Evolutionary conservation across 2,888 invertebrate genomes (phyloP).

Genomic region (Machimus rusticus): DNA sequence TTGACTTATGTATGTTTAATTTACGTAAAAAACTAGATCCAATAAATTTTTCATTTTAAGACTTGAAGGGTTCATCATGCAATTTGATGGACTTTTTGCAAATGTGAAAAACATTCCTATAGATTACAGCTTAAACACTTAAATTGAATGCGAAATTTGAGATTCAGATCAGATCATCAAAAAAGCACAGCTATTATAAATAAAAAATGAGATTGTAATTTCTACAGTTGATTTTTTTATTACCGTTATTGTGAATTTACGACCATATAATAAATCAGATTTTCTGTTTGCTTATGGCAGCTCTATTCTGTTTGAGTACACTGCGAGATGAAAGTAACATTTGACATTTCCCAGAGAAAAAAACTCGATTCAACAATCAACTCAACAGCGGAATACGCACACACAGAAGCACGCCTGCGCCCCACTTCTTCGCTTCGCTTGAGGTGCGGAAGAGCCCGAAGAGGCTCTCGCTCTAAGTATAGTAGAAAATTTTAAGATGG

Average conservation of each 20-base stretch:
- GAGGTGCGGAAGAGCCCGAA: too few species aligned
- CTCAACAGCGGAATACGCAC: background rate
- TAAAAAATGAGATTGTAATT: too few species aligned
- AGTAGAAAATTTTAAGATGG: slow-evolving; percentile 23
- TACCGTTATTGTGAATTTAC: background rate
- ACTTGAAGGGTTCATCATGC: too few species aligned
- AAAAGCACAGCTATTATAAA: too few species aligned
- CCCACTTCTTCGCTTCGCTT: background rate
- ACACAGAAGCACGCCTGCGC: background rate
- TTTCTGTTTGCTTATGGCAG: background rate
- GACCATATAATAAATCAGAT: background rate
- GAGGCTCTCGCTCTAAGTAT: background rate
- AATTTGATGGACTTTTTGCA: too few species aligned
- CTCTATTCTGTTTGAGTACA: background rate
- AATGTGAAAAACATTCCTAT: too few species aligned
- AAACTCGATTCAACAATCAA: background rate
- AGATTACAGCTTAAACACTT: too few species aligned
- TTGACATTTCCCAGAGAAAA: background rate
- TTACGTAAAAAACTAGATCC: too few species aligned
- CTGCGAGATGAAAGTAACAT: background rate
- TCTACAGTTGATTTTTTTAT: background rate
- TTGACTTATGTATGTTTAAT: too few species aligned
- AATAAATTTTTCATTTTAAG: too few species aligned
- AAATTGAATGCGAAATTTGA: too few species aligned
- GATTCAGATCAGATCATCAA: too few species aligned